Conservation (phyloP, 1,140 invertebrate species). For the Meloidogyne exigua region DNA sequence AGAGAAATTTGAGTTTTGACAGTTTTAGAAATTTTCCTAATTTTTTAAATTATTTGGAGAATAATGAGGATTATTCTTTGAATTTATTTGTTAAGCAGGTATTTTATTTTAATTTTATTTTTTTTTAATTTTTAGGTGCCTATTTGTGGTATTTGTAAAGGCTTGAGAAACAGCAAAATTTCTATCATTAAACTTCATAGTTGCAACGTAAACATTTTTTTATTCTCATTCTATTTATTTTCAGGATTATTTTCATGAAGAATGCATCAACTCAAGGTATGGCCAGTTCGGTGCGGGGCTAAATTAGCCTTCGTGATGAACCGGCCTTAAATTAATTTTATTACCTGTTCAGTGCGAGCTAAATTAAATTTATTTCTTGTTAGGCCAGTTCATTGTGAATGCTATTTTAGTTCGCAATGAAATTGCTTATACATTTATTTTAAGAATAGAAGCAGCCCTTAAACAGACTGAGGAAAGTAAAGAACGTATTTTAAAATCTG, state of each 20-base stretch:
- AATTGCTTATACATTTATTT: no score
- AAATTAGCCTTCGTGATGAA: no score
- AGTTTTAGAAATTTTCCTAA: no score
- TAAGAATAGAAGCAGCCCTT: neutral
- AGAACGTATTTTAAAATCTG: neutral
- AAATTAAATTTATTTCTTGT: no score
- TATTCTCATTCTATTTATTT: neutral
- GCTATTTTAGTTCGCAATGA: no score
- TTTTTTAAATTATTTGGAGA: neutral
- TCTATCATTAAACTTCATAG: neutral
- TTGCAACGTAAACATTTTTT: neutral
- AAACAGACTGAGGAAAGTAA: neutral
- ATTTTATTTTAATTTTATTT: neutral
- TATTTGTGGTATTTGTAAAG: neutral
- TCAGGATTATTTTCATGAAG: neutral
- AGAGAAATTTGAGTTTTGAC: neutral
- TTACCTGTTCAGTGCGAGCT: no score
- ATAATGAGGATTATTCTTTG: neutral
- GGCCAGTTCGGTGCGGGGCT: neutral
- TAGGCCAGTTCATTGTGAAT: no score
- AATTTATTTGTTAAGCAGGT: neutral
- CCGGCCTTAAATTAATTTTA: no score
- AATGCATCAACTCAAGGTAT: neutral
- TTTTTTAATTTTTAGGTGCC: neutral
- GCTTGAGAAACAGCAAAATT: neutral